Conservation (phyloP, 2,888 invertebrate species). For the Hedya salicella region DNA sequence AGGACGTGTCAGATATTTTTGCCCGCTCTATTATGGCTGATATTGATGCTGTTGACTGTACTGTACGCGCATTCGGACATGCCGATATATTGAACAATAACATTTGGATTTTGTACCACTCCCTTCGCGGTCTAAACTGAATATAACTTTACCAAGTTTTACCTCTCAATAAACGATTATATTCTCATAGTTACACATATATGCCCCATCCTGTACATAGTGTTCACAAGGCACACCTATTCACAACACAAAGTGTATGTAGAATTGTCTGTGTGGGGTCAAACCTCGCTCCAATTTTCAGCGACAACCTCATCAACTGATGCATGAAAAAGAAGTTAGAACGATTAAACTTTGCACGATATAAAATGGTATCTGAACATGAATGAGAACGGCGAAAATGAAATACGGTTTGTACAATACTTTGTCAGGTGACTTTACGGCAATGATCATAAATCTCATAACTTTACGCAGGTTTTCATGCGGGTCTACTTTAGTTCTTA, state of each 20-base stretch:
- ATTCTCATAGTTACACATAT: conserved; percentile 1
- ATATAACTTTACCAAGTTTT: background rate
- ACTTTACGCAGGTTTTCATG: background rate
- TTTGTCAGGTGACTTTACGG: background rate
- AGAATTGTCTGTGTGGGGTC: conserved; percentile 62
- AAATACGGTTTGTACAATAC: background rate
- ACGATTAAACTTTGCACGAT: conserved; percentile 41
- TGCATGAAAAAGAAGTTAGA: conserved; percentile 75
- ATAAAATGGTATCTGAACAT: conserved; percentile 13
- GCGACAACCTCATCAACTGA: conserved; percentile 79
- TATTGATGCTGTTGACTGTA: no score
- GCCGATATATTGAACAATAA: no score
- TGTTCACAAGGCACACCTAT: conserved; percentile 57
- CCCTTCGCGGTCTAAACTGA: background rate
- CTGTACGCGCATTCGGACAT: no score
- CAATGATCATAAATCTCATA: background rate
- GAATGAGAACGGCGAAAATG: conserved; percentile 1
- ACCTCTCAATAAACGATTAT: conserved; percentile 21
- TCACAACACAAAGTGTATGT: conserved; percentile 52
- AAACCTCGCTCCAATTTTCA: conserved; percentile 79
- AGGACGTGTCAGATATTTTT: no score
- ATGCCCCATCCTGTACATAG: conserved; percentile 50
- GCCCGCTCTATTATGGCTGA: no score
- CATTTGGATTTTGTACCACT: no score
- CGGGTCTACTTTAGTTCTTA: background rate